Evolutionary conservation across 1,140 invertebrate genomes (phyloP), one percentile per base, ranked within the genome.

Genomic region (roundworm (Caenorhabditis elegans)): DNA sequence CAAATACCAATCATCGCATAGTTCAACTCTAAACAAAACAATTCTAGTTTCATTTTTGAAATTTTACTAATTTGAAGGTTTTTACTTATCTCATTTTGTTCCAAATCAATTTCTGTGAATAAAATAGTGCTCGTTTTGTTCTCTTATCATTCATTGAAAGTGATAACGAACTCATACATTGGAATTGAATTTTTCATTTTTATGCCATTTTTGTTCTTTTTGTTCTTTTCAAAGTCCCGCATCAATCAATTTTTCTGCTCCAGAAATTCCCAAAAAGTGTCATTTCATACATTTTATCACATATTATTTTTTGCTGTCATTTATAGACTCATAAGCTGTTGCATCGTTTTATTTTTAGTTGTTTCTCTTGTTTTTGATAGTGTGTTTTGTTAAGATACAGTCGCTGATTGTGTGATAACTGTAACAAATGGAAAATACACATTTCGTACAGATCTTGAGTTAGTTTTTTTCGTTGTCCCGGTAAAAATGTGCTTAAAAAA

Each of bases 331-430:
- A 17, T 43, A 39, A 70, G 60, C 60, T 70, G 17, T 36, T 34
- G 8, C n/a, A 10, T 34, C 24, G 8, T n/a, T 70, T 70, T 70
- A 36, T 70, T 70, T 70, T 70, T 43, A 70, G 31, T 70, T 70
- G 60, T 39, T 70, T 70, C 60, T 43, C 60, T 70, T 70, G 31
- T 70, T 70, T 70, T 70, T 70, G 26, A 70, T 39, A 34, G 60
- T 70, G 10, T 60, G 15, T 60, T 60, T 60, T 60, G 53, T 26
- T 10, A 24, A 26, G 49, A 53, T 26, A 26, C 24, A 34, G 8
- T 8, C 15, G 22, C n/a, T 70, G 60, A 70, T n/a, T 70, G n/a
- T 39, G 19, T 60, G 49, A 34, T 8, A 34, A 60, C n/a, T n/a
- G n/a, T n/a, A n/a, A 19, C 3, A 34, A 70, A 48, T 5, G 28